Evolutionary conservation across 2,888 invertebrate genomes (phyloP), one percentile per base, ranked within the genome.

Genomic region (Stenurella melanura): DNA sequence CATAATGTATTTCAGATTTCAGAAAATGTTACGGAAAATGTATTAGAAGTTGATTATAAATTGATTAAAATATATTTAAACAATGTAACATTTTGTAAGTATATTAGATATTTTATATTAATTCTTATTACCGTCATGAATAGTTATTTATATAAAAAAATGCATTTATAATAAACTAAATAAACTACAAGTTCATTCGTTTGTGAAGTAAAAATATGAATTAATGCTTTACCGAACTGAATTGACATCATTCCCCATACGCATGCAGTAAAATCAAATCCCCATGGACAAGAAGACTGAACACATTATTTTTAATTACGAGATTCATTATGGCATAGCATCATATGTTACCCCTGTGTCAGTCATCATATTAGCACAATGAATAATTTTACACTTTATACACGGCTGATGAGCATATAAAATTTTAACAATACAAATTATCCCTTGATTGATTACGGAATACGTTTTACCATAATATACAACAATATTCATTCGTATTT

Each of bases 331-430:
- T n/a, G 64, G 64, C 64, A 61, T 58, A 63, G 63, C 69, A 69
- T 74, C 69, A 63, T 38, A 69, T 50, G 70, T 21, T 69, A 30
- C 75, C 70, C 75, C 61, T 63, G 63, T 66, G 75, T 56, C 64
- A 57, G 56, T 73, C 38, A 50, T 71, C 75, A 75, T 66, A 71
- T 75, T 70, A 75, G 58, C 50, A 26, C 70, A 64, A 71, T 75
- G 75, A 75, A 71, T 75, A 61, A 75, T 75, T 75, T 66, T 15
- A 66, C 70, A 64, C n/a, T 34, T 42, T 57, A 38, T 34, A 34
- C 34, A 56, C 70, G 54, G 60, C 68, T 61, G 74, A 74, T 64
- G 74, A 68, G 56, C 61, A 57, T 56, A 68, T 74, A 57, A 74
- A 63, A 64, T 21, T 73, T 66, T 42, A 73, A 66, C 73, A 66